Conservation (phyloP, 2,888 invertebrate species). For the Cremastobaeus sp. region DNA sequence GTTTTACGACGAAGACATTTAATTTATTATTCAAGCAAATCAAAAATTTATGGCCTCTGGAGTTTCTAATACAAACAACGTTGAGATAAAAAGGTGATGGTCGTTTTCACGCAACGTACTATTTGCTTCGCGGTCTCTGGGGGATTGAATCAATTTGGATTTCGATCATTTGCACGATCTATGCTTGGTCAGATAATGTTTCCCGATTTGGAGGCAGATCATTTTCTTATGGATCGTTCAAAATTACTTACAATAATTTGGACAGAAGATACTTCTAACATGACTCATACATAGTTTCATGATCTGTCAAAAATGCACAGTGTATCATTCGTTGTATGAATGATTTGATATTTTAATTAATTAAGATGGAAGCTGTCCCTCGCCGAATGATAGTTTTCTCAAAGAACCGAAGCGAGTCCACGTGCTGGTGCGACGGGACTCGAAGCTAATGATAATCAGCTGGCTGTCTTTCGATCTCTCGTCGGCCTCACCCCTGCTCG, state of each 20-base stretch:
- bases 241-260: too few species aligned
- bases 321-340: too few species aligned
- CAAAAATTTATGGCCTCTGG: slow-evolving; percentile 71
- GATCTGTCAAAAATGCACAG: too few species aligned
- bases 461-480: slow-evolving; percentile 57
- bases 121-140: background rate
- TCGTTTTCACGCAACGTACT: slow-evolving; percentile 44
- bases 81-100: slow-evolving; percentile 53
- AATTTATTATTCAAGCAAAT: slow-evolving; percentile 77
- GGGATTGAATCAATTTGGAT: too few species aligned
- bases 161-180: too few species aligned
- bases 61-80: slow-evolving; percentile 56
- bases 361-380: slow-evolving; percentile 14
- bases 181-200: too few species aligned
- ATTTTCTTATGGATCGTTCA: too few species aligned
- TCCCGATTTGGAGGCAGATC: too few species aligned
- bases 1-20: slow-evolving; percentile 70
- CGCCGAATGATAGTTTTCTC: slow-evolving; percentile 21
- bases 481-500: slow-evolving; percentile 54
- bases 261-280: too few species aligned
- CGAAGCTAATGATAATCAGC: slow-evolving; percentile 76
- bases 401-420: slow-evolving; percentile 36
- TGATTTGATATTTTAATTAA: too few species aligned
- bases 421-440: slow-evolving; percentile 68
- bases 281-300: too few species aligned